Evolutionary conservation across 2,113 vertebrate species (phyloP).

Genomic region (Peromyscus polionotus): DNA sequence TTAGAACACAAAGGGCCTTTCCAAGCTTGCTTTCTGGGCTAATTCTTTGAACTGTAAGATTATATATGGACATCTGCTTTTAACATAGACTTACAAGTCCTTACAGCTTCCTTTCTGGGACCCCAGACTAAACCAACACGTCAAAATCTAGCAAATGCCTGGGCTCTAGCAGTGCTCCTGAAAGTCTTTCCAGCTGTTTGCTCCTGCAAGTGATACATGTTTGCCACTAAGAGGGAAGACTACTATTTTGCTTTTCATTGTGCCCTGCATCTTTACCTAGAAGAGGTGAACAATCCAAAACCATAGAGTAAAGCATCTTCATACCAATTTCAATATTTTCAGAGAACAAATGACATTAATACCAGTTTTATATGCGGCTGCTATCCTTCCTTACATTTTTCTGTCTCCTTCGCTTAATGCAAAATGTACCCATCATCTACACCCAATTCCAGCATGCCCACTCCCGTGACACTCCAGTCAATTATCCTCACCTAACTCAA

Average conservation of each 20-base stretch:
- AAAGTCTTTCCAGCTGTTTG: too few species aligned
- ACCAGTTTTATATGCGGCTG: not conserved
- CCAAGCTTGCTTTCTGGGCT: rapidly evolving
- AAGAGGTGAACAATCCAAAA: not conserved
- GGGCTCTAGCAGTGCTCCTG: too few species aligned
- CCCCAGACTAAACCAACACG: too few species aligned
- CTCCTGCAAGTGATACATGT: too few species aligned
- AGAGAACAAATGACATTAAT: not conserved
- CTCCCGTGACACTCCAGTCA: not conserved
- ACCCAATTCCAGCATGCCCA: not conserved
- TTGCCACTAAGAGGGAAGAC: too few species aligned
- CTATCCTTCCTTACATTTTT: not conserved
- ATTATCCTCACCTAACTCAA: not conserved
- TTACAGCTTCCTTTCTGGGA: not conserved
- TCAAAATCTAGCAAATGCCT: too few species aligned
- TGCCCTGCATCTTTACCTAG: not conserved
- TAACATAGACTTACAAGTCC: not conserved
- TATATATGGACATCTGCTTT: not conserved
- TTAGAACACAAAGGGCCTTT: not conserved
- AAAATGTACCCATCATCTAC: not conserved
- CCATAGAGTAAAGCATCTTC: not conserved
- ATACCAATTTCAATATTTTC: not conserved
- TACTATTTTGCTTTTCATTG: not conserved
- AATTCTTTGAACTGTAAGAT: not conserved
- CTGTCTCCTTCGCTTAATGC: not conserved